Base-by-base conservation (phyloP, 2,888 invertebrate species). In the Leptopterna dolabrata region DNA sequence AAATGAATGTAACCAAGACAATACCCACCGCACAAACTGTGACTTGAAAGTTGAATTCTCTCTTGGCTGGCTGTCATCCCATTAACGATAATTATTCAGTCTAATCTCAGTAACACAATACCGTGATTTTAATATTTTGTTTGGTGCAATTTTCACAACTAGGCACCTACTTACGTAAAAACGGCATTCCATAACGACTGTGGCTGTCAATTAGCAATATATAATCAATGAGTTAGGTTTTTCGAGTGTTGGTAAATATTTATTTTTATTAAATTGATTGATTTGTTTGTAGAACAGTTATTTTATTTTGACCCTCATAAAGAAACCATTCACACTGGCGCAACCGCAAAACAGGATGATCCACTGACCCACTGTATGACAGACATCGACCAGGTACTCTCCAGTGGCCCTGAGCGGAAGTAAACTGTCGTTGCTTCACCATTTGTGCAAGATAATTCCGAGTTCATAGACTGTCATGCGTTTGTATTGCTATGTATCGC, bases 241-340 rank as follows among this genome's bases (percentile, higher is more conserved):
- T 63, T 63, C 19, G 63, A 63, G 63, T 63, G 63, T 24, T 24
- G 63, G 24, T 63, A 63, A 63, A 63, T 63, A 63, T 63, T 63
- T 63, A 63, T 63, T 63, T 63, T 63, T 63, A 63, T 63, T 63
- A 63, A 63, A 63, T 63, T 63, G 63, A 63, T 63, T 63, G 63
- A 63, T 63, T 63, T 63, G 3, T 63, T 63, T 63, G 63, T 63
- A 63, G 0, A 63, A 63, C 63, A 4, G 24, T 24, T 63, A 0
- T 63, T 27, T 24, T 47, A 36, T 7, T 4, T 36, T 7, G 7
- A 2, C 36, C 36, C 7, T 7, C 36, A 36, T 36, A 36, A 7
- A 36, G 36, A 36, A 36, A 4, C n/a, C n/a, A n/a, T n/a, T n/a
- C n/a, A n/a, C n/a, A n/a, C n/a, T n/a, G n/a, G n/a, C n/a, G n/a